Evolutionary conservation across 2,113 vertebrate species (phyloP), one percentile per base, ranked within the genome.

Genomic region (Rhombomys opimus): DNA sequence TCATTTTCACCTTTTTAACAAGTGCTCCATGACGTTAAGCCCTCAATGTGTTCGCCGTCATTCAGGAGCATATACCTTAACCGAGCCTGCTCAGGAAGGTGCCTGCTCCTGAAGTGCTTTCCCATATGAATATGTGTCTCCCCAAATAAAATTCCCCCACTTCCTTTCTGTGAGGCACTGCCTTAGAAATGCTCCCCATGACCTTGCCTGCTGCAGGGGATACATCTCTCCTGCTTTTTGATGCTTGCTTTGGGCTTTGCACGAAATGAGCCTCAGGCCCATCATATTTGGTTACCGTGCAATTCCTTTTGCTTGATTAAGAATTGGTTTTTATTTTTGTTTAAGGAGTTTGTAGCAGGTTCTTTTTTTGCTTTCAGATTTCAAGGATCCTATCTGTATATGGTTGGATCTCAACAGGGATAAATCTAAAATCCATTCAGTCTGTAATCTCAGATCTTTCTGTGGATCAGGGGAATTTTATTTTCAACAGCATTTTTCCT

Each of bases 371-470:
- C 30, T 54, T 67, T 84, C 68, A 35, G n/a, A 94, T 46, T 89
- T 57, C 32, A 81, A 84, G 54, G 84, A 80, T 57, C 68, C 0
- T 30, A 57, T 86, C 50, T 80, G 5, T 72, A 52, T 76, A 54
- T 85, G 35, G 14, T 17, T 91, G 57, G 7, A 50, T 90, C 13
- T 46, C 65, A 18, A 76, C 30, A 57, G 75, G 15, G 86, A 54
- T 91, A 93, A 70, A 63, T 86, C 82, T 75, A 80, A 95, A 90
- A 72, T 70, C 30, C 20, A 72, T 97, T 90, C 75, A 20, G 7
- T 90, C 30, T 94, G 32, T 72, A 72, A 90, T 65, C 30, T 90
- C 46, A 18, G 73, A 32, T 93, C 9, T 89, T 94, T 87, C 59
- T 89, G 95, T 75, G 2, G 38, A 73, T 80, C 61, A 93, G 76